Percentiles rank a stretch among this genome's conserved stretches.
Evolutionary conservation across 1,140 invertebrate species (phyloP).

Genomic region (Neodiprion fabricii): DNA sequence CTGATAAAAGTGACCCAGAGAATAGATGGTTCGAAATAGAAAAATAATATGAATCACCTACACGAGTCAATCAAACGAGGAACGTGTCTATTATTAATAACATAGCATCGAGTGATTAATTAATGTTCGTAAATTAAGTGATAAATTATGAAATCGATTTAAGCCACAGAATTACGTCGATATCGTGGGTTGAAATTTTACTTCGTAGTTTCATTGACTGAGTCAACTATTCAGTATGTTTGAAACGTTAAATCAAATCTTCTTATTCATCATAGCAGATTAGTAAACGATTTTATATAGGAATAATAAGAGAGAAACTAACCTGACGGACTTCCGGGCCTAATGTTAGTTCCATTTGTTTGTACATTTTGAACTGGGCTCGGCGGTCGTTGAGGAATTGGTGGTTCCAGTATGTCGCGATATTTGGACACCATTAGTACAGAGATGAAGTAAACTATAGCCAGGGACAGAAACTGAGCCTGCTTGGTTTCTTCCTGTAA

Average conservation of each 20-base stretch:
- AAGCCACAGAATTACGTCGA: constrained; percentile 15
- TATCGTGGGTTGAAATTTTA: too few relatives aligned
- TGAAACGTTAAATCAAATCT: too few relatives aligned
- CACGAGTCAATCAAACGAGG: not conserved
- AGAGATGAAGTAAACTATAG: constrained; percentile 99
- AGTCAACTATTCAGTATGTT: too few relatives aligned
- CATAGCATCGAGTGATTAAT: not conserved
- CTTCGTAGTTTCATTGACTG: too few relatives aligned
- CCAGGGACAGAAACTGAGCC: constrained; percentile 97
- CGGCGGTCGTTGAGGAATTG: constrained; percentile 66
- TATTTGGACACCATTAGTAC: constrained; percentile 99
- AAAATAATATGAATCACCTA: too few relatives aligned
- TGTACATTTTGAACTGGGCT: constrained; percentile 65
- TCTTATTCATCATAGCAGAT: too few relatives aligned
- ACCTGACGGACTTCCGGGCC: constrained; percentile 70
- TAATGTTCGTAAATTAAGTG: constrained; percentile 9
- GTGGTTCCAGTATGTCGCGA: constrained; percentile 97
- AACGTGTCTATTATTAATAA: not conserved
- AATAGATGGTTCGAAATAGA: too few relatives aligned
- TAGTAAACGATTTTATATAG: too few relatives aligned
- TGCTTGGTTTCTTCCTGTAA: constrained; percentile 98
- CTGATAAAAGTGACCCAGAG: too few relatives aligned
- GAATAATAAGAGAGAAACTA: constrained; percentile 36
- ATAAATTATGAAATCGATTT: constrained; percentile 22
- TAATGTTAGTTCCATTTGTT: constrained; percentile 65